Evolutionary conservation across 2,888 invertebrate species (phyloP).

Genomic region (Apodemia zela): DNA sequence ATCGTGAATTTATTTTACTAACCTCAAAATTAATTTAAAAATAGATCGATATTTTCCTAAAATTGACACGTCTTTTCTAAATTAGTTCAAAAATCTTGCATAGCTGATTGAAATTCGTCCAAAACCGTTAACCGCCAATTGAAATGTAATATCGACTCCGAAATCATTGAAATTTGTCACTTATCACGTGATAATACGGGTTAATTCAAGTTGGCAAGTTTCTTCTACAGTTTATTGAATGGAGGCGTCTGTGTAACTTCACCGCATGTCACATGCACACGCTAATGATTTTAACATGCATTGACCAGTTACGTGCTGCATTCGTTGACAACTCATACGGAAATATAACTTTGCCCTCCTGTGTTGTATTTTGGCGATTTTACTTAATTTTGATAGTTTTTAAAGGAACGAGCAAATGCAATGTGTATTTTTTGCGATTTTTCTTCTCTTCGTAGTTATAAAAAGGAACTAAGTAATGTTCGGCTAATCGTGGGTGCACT

Average conservation of each 20-base stretch:
- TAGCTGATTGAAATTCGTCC: neutral
- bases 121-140: slow-evolving; percentile 13
- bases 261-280: slow-evolving; percentile 30
- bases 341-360: neutral
- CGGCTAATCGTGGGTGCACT: too few species aligned
- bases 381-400: neutral
- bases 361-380: neutral
- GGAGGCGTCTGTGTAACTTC: slow-evolving; percentile 27
- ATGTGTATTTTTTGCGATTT: neutral
- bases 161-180: neutral
- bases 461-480: too few species aligned
- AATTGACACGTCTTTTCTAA: too few species aligned
- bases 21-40: too few species aligned
- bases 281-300: slow-evolving; percentile 49
- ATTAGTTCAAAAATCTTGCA: neutral
- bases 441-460: too few species aligned
- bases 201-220: neutral
- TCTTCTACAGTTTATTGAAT: slow-evolving; percentile 23
- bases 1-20: too few species aligned
- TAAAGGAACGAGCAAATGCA: neutral
- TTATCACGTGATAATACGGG: neutral
- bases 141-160: neutral
- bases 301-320: slow-evolving; percentile 33
- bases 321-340: slow-evolving; percentile 22
- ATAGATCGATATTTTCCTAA: too few species aligned